Base-by-base conservation (phyloP, 2,113 vertebrate species). In the Hemiscyllium ocellatum region DNA sequence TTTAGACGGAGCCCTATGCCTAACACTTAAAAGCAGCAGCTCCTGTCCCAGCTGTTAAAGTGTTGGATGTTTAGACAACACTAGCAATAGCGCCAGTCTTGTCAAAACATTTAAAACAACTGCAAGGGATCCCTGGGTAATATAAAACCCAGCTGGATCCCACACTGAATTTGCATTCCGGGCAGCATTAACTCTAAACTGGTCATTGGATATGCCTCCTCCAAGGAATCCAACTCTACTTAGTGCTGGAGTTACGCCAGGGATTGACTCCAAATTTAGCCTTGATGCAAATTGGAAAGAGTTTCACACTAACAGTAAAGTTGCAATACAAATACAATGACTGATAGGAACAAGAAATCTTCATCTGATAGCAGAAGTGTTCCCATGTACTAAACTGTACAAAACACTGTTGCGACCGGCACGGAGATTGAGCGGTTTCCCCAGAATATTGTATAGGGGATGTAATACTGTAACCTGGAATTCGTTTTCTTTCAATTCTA, bases 21-120 rank as follows among this genome's bases (percentile, higher is more conserved):
- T 91, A 61, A 37, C 89, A 66, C 33, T 65, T 66, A 65, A 61
- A 68, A 8, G 17, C 89, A 68, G 66, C 56, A 91, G 29, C 61
- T 66, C 61, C 15, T n/a, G 1, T 37, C 19, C 50, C 50, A 56
- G 86, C 86, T 61, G 86, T 61, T 61, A 56, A 47, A 56, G 29
- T 61, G 26, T 89, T 56, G 56, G 56, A 93, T 93, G 20, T 93
- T 93, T 93, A 93, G 56, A 93, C 61, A 37, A 19, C 22, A 61
- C 61, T 5, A 65, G 61, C 61, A 93, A 33, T 66, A 66, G 65
- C 61, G 22, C 66, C 61, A 37, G n/a, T 22, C 87, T 91, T 91
- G 87, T 91, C 87, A 91, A 91, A 91, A 91, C 15, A 65, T 65
- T 65, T 65, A 37, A 65, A 91, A 65, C n/a, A n/a, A 93, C n/a